Evolutionary conservation across 2,113 vertebrate genomes (phyloP).

Genomic region (Dicerorhinus sumatrensis): DNA sequence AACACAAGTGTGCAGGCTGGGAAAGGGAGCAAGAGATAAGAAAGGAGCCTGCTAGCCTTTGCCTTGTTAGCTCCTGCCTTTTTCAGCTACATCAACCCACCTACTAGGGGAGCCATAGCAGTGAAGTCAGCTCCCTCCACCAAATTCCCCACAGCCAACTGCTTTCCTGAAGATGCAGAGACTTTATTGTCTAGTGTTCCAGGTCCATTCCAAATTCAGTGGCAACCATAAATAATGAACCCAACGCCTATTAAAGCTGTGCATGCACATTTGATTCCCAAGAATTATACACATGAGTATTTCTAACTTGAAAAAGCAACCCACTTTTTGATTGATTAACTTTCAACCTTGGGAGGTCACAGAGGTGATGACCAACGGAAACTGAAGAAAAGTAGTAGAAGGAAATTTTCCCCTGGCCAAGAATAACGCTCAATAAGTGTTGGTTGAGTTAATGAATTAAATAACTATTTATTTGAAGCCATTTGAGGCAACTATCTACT

Average conservation of each 20-base stretch:
- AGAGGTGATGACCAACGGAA: not conserved
- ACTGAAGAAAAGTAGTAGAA: not conserved
- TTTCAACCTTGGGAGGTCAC: not conserved
- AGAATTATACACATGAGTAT: not conserved
- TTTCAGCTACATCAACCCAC: not conserved
- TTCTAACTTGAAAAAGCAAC: constrained; percentile 39
- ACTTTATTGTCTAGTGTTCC: not conserved
- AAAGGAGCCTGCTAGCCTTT: not conserved
- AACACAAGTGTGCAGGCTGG: not conserved
- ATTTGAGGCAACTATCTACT: not conserved
- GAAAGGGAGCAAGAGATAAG: not conserved
- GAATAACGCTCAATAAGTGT: not conserved
- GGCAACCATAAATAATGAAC: not conserved
- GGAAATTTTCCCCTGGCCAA: not conserved
- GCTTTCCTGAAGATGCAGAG: not conserved
- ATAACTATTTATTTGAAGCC: not conserved
- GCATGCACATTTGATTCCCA: not conserved
- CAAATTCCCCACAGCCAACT: not conserved
- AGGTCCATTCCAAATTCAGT: not conserved
- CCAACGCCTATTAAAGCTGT: not conserved
- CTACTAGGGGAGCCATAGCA: not conserved
- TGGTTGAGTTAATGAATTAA: not conserved
- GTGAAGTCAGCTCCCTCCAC: not conserved
- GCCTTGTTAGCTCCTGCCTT: not conserved
- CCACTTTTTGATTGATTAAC: not conserved